These are phyloP conservation scores for Sinohyriopsis cumingii DNA, from an alignment of 2,888 invertebrate genomes.

Conservation along the genomic window DNA sequence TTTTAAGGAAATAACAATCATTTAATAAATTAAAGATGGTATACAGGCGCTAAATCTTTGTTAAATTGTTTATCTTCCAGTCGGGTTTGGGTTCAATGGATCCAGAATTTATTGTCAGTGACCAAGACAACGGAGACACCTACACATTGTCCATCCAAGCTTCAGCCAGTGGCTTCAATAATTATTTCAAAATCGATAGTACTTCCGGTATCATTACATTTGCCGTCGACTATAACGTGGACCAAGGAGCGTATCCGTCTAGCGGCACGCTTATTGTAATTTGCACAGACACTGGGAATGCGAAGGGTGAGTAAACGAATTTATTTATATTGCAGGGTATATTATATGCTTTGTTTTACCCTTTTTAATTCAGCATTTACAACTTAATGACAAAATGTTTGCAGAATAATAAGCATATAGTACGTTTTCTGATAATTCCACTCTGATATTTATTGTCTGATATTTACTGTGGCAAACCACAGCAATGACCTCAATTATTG, in stretches of 20 bases:
- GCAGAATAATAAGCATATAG: too few species aligned
- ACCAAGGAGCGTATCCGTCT: slow-evolving; percentile 21
- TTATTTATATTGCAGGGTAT: too few species aligned
- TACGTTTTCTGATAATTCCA: too few species aligned
- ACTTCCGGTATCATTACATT: slow-evolving; percentile 29
- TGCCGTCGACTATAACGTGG: slow-evolving; percentile 39
- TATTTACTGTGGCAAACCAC: too few species aligned
- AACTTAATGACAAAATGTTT: too few species aligned
- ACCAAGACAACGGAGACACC: slow-evolving; percentile 25
- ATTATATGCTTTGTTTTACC: too few species aligned
- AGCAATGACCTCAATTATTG: too few species aligned
- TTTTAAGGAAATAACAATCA: too few species aligned
- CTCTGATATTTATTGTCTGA: too few species aligned
- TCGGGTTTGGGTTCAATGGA: slow-evolving; percentile 12
- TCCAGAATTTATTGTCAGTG: slow-evolving; percentile 31
- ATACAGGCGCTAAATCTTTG: too few species aligned
- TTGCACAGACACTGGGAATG: slow-evolving; percentile 26
- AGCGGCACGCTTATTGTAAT: slow-evolving; percentile 23
- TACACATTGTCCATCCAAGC: slow-evolving; percentile 22
- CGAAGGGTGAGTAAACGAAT: slow-evolving; percentile 17
- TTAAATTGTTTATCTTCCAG: slow-evolving; percentile 5
- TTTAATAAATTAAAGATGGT: too few species aligned
- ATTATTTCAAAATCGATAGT: slow-evolving; percentile 28
- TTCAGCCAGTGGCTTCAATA: slow-evolving; percentile 15
- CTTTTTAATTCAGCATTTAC: too few species aligned